Evolutionary conservation across 2,797 vertebrate species (phyloP).

Genomic region (Gymnodraco acuticeps): DNA sequence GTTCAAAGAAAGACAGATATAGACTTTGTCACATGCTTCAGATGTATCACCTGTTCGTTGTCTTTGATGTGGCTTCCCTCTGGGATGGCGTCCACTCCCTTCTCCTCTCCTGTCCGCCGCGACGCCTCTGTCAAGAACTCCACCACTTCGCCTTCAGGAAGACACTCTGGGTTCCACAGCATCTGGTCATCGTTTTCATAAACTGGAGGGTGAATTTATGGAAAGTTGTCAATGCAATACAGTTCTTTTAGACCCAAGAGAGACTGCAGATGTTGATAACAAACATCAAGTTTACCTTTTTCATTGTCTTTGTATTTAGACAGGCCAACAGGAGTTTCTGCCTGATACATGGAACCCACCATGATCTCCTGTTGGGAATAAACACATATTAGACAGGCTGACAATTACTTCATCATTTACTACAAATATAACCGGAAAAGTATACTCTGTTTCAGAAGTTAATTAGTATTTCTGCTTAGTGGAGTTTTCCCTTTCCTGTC

Average conservation of each 20-base stretch:
- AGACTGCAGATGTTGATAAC: background rate
- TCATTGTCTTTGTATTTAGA: slow-evolving; percentile 96
- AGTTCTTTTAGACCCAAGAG: background rate
- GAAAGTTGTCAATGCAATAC: background rate
- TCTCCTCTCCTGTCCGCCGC: slow-evolving; percentile 93
- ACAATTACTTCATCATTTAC: background rate
- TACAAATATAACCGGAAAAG: background rate
- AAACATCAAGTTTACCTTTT: slow-evolving; percentile 85
- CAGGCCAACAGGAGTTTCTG: slow-evolving; percentile 93
- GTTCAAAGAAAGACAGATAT: background rate
- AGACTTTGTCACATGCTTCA: background rate
- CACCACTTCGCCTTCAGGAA: slow-evolving; percentile 93
- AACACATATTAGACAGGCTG: slow-evolving; percentile 20
- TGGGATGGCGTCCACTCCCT: slow-evolving; percentile 92
- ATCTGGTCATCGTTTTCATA: slow-evolving; percentile 99
- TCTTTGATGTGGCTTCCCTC: slow-evolving; percentile 98
- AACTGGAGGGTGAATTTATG: slow-evolving; percentile 77
- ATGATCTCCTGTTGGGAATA: slow-evolving; percentile 93
- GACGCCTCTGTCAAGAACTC: slow-evolving; percentile 95
- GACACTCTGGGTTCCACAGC: slow-evolving; percentile 94
- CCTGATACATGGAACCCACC: slow-evolving; percentile 99
- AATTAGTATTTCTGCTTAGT: background rate
- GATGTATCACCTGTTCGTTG: slow-evolving; percentile 92
- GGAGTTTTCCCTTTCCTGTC: too few relatives aligned
- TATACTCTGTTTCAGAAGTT: background rate